Percentiles rank a stretch among this genome's conserved stretches.
These are phyloP conservation scores for Cenopis cana DNA, from an alignment of 2,888 invertebrate genomes.

Conservation along the genomic window DNA sequence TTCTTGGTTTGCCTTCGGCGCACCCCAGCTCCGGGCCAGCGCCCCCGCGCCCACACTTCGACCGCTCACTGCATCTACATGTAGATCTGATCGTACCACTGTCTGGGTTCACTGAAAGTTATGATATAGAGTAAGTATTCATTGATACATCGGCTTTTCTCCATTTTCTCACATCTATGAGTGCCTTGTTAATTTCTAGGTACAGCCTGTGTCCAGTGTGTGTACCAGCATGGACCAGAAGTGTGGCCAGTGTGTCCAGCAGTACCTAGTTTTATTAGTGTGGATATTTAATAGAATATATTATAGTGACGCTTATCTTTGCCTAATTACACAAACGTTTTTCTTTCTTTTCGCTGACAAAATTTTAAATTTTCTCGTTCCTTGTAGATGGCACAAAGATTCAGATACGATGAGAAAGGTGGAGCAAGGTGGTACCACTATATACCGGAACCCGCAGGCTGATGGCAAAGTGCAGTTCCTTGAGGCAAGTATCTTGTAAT, in stretches of 20 bases:
- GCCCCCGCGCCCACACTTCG: constrained; percentile 57
- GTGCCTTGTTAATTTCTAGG: no score
- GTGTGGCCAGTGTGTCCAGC: no score
- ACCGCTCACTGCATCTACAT: constrained; percentile 59
- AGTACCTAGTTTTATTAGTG: no score
- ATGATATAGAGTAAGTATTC: constrained; percentile 59
- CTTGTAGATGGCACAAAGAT: constrained; percentile 65
- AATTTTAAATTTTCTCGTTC: neutral
- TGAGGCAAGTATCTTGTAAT: constrained; percentile 52
- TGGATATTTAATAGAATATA: no score
- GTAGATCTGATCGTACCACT: constrained; percentile 64
- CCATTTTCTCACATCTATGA: no score
- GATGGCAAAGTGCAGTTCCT: constrained; percentile 60
- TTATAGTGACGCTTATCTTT: no score
- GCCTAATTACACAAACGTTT: no score
- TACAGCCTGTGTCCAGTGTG: no score
- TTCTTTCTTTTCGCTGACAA: neutral
- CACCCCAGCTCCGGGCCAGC: constrained; percentile 24
- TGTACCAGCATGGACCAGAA: no score
- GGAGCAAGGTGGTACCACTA: constrained; percentile 62
- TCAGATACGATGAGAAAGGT: constrained; percentile 66
- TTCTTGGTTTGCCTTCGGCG: constrained; percentile 4
- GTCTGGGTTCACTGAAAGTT: constrained; percentile 69
- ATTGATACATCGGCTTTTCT: no score
- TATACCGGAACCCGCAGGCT: constrained; percentile 56